These are phyloP conservation scores for Cheumatopsyche charites DNA, from an alignment of 1,140 invertebrate genomes.

Conservation along the genomic window DNA sequence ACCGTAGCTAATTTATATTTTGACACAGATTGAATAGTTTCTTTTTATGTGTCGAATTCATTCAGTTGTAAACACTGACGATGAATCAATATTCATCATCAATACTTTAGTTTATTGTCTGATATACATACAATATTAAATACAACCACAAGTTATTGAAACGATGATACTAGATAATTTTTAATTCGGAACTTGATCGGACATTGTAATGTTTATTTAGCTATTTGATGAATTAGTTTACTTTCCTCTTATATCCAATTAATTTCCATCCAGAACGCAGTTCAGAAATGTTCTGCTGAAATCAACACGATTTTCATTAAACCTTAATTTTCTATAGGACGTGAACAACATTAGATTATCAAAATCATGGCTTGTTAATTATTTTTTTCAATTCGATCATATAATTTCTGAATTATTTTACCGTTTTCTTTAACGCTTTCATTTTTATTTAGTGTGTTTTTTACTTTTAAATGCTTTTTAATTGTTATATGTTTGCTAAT, in stretches of 20 bases:
- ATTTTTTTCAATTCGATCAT: not conserved
- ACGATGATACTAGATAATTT: too few species aligned
- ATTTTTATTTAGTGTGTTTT: conserved; percentile 8
- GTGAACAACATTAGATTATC: not conserved
- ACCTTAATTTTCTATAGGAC: not conserved
- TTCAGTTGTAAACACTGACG: too few species aligned
- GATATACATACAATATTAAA: too few species aligned
- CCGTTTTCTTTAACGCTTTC: not conserved
- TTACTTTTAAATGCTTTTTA: not conserved
- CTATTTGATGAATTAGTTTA: not conserved
- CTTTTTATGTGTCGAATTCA: too few species aligned
- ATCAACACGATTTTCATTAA: conserved; percentile 7
- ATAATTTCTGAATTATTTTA: not conserved
- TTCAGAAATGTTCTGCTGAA: conserved; percentile 10
- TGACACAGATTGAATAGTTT: too few species aligned
- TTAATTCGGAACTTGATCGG: too few species aligned
- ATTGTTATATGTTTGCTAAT: not conserved
- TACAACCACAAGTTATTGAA: too few species aligned
- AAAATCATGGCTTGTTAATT: conserved; percentile 16
- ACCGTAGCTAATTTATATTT: too few species aligned
- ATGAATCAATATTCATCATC: too few species aligned
- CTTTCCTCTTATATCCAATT: conserved; percentile 7
- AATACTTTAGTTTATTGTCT: too few species aligned
- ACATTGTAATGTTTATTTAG: too few species aligned
- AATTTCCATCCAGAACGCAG: not conserved